phyloP scores from a whole-genome alignment of 2,113 vertebrate genomes.

The Fukomys damarensis region DNA sequence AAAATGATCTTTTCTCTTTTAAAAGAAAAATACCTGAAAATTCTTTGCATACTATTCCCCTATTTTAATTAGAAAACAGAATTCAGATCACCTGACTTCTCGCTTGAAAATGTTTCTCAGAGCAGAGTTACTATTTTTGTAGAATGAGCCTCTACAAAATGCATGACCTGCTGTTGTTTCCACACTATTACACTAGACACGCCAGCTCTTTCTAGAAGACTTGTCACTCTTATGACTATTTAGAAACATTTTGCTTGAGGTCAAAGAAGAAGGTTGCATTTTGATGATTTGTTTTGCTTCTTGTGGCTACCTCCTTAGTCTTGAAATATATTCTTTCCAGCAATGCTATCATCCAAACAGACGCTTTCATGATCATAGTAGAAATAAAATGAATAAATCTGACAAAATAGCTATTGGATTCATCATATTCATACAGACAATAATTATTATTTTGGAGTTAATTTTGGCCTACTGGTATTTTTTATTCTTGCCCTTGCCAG shows the following conservation, averaged over 20 bases:
- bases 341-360: not conserved
- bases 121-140: conserved; percentile 31
- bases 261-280: conserved; percentile 48
- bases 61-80: not conserved
- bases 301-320: conserved; percentile 21
- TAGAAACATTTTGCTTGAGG: conserved; percentile 65
- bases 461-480: conserved; percentile 19
- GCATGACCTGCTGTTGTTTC: conserved; percentile 28
- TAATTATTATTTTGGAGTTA: conserved; percentile 57
- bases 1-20: conserved; percentile 16
- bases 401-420: not conserved
- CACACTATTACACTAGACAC: conserved; percentile 42
- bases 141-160: conserved; percentile 11
- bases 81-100: conserved; percentile 20
- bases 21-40: not conserved
- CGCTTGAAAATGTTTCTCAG: conserved; percentile 33
- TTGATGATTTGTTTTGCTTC: conserved; percentile 37
- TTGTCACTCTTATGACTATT: conserved; percentile 63
- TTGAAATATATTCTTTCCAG: conserved; percentile 49
- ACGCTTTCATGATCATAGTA: conserved; percentile 25
- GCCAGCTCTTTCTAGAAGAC: conserved; percentile 55
- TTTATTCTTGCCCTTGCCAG: conserved; percentile 38
- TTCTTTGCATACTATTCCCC: not conserved
- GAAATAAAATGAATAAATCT: not conserved
- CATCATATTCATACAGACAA: conserved; percentile 51